phyloP scores from a whole-genome alignment of 37 sponge, comb jelly and placozoan genomes.

The Ephydatia muelleri region DNA sequence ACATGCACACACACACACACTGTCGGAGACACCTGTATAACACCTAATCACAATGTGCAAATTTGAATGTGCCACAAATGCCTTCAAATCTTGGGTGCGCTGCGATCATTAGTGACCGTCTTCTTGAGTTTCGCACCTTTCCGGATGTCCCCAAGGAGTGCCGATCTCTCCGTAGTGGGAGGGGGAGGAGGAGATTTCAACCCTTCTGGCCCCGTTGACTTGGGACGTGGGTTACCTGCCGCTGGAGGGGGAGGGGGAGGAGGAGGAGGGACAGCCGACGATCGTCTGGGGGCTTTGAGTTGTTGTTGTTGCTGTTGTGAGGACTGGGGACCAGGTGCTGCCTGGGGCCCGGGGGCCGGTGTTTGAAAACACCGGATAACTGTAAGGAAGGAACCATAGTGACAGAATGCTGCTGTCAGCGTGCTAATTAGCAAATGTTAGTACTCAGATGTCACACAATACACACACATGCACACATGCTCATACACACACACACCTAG shows the following conservation, averaged over 20 bases:
- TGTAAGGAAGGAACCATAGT: not conserved
- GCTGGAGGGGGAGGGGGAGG: not conserved
- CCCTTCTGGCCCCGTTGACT: not conserved
- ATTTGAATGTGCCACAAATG: not conserved
- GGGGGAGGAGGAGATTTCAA: not conserved
- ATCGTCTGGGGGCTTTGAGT: not conserved
- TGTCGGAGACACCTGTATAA: too few relatives aligned
- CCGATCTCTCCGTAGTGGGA: slow-evolving; percentile 11
- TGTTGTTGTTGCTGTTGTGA: not conserved
- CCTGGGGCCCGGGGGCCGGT: not conserved
- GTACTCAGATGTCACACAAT: not conserved
- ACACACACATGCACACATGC: not conserved
- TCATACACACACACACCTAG: slow-evolving; percentile 4
- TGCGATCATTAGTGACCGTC: slow-evolving; percentile 63
- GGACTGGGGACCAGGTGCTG: slow-evolving; percentile 1
- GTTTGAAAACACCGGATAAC: not conserved
- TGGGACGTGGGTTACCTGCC: not conserved
- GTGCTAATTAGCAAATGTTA: too few relatives aligned
- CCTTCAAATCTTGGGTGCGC: slow-evolving; percentile 59
- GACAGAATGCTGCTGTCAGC: too few relatives aligned
- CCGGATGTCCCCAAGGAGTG: slow-evolving; percentile 37
- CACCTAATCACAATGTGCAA: too few relatives aligned
- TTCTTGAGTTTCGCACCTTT: slow-evolving; percentile 38
- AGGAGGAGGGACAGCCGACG: not conserved
- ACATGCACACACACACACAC: too few relatives aligned